Conservation (phyloP, 92 coral and sea anemone genomes). For the Porites divaricata region DNA sequence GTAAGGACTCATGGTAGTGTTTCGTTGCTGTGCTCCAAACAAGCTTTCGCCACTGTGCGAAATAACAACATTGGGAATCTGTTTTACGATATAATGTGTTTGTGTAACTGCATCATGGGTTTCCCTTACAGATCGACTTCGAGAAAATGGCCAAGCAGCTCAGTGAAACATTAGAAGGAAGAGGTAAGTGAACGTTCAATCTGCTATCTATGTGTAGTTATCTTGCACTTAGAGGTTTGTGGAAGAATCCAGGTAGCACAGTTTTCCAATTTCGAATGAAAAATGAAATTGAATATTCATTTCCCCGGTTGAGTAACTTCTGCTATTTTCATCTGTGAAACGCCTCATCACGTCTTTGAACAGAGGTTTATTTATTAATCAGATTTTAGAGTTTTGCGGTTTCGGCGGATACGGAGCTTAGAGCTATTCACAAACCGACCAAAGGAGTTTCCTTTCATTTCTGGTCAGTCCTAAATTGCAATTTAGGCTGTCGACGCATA, state of each 20-base stretch:
- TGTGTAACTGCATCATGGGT: not conserved
- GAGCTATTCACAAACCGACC: not conserved
- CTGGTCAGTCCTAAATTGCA: not conserved
- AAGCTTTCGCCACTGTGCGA: not conserved
- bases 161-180: constrained; percentile 67
- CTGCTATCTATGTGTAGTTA: not conserved
- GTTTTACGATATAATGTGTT: not conserved
- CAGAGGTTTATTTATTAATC: constrained; percentile 18
- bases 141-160: constrained; percentile 79
- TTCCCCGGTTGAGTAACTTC: constrained; percentile 3
- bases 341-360: constrained; percentile 6
- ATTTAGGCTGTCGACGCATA: not conserved
- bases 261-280: not conserved
- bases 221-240: not conserved
- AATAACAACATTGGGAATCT: not conserved
- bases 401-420: constrained; percentile 2
- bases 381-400: constrained; percentile 23
- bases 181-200: constrained; percentile 45
- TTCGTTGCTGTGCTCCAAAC: constrained; percentile 1
- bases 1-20: constrained; percentile 19
- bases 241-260: not conserved
- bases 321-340: not conserved
- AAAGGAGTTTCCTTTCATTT: constrained; percentile 15
- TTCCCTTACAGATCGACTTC: constrained; percentile 64
- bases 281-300: not conserved